phyloP scores from a whole-genome alignment of 2,113 vertebrate genomes.

The Rhegmatorhina hoffmannsi region DNA sequence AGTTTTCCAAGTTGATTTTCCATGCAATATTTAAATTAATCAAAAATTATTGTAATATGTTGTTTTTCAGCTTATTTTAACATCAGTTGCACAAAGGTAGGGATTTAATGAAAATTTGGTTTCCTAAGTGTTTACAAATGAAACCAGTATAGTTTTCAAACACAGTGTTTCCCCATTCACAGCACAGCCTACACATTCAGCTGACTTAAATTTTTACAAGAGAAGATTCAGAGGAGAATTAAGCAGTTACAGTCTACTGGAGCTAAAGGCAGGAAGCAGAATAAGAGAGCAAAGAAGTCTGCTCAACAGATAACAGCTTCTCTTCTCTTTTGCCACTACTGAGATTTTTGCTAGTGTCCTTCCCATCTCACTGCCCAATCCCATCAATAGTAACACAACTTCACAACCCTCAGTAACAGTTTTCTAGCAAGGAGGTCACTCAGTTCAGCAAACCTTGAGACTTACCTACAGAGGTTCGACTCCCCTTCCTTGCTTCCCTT shows the following conservation, averaged over 20 bases:
- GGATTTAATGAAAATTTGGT: not conserved
- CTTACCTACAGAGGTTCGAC: not conserved
- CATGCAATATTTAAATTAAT: not conserved
- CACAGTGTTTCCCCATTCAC: not conserved
- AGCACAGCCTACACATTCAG: not conserved
- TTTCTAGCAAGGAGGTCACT: not conserved
- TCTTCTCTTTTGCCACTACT: not conserved
- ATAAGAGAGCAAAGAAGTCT: not conserved
- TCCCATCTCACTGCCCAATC: not conserved
- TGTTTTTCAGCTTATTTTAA: not conserved
- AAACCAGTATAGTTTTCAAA: not conserved
- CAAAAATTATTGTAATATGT: not conserved
- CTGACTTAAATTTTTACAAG: not conserved
- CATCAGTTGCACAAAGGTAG: not conserved
- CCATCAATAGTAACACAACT: not conserved
- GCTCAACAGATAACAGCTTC: not conserved
- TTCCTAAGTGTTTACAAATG: not conserved
- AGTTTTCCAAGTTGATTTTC: not conserved
- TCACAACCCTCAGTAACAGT: not conserved
- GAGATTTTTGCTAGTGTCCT: not conserved
- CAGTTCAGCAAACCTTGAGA: not conserved
- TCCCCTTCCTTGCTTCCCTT: not conserved
- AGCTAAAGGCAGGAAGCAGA: not conserved
- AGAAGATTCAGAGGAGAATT: not conserved
- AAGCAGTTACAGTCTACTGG: not conserved